These are phyloP conservation scores for Bryconaethiops microstoma DNA, from an alignment of 2,797 vertebrate genomes.

Conservation along the genomic window DNA sequence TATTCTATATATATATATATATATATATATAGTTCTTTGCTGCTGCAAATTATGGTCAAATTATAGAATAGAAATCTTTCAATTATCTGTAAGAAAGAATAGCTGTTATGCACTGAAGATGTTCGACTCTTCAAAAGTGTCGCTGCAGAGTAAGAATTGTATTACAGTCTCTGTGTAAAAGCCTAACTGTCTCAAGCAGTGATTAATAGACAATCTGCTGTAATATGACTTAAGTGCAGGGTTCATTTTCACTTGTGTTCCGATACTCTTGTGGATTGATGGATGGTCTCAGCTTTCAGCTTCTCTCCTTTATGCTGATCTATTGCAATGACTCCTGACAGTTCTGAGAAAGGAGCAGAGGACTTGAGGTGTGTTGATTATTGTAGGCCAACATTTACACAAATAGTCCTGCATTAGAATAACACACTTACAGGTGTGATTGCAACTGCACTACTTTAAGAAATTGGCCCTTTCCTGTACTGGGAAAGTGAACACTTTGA, in stretches of 20 bases:
- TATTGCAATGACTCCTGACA: constrained; percentile 21
- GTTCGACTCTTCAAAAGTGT: neutral
- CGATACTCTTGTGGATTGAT: constrained; percentile 36
- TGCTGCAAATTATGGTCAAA: no score
- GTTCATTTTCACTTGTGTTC: constrained; percentile 49
- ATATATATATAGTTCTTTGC: no score
- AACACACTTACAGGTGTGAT: constrained; percentile 55
- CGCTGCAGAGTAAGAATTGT: constrained; percentile 16
- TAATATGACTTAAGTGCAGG: constrained; percentile 39
- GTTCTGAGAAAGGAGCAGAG: constrained; percentile 22
- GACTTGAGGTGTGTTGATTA: constrained; percentile 48
- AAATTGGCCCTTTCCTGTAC: constrained; percentile 61
- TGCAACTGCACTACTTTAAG: constrained; percentile 50
- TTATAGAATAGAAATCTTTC: neutral
- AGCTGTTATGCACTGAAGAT: neutral
- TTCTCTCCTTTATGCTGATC: constrained; percentile 27
- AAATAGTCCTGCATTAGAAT: constrained; percentile 45
- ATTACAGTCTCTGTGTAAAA: constrained; percentile 14
- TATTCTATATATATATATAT: no score
- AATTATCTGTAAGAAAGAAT: neutral
- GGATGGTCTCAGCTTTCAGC: constrained; percentile 28
- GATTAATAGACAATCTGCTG: constrained; percentile 51
- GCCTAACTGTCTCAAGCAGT: constrained; percentile 42
- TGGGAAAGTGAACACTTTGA: constrained; percentile 44
- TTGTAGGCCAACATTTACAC: constrained; percentile 49